Percentiles rank a stretch among this genome's conserved stretches.
phyloP scores from a whole-genome alignment of 2,888 invertebrate species.

The Epinotia ramella region DNA sequence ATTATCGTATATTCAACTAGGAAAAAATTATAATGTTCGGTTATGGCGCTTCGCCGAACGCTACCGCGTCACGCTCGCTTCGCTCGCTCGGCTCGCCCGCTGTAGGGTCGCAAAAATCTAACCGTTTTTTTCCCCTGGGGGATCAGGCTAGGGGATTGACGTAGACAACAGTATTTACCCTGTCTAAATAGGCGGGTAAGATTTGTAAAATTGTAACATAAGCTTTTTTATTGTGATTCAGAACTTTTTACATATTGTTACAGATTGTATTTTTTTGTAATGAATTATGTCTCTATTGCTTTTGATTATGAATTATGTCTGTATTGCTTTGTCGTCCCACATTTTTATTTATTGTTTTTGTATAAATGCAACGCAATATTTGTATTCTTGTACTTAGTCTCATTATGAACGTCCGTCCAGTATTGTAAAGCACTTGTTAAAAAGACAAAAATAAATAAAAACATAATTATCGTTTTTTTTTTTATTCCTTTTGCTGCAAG shows the following conservation, averaged over 20 bases:
- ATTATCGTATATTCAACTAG: too few relatives aligned
- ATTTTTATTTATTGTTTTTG: background rate
- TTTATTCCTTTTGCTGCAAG: background rate
- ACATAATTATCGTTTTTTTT: constrained; percentile 12
- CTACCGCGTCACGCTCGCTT: too few relatives aligned
- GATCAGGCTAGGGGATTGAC: too few relatives aligned
- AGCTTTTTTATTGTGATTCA: background rate
- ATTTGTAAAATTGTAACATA: too few relatives aligned
- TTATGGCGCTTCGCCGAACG: too few relatives aligned
- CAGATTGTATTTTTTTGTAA: background rate
- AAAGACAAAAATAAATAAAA: constrained; percentile 37
- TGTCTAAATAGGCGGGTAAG: too few relatives aligned
- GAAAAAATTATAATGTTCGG: too few relatives aligned
- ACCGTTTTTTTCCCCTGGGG: too few relatives aligned
- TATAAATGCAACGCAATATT: background rate
- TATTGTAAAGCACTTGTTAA: constrained; percentile 41
- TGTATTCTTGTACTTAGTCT: background rate
- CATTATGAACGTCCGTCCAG: constrained; percentile 38
- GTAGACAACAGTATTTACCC: too few relatives aligned
- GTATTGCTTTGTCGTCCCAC: background rate
- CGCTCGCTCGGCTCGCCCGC: too few relatives aligned
- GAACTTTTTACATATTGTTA: background rate
- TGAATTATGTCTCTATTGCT: background rate
- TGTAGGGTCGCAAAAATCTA: too few relatives aligned
- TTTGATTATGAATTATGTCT: background rate